Percentiles rank a stretch among this genome's conserved stretches.
phyloP scores from a whole-genome alignment of 2,113 vertebrate species.

The Opisthocomus hoazin region DNA sequence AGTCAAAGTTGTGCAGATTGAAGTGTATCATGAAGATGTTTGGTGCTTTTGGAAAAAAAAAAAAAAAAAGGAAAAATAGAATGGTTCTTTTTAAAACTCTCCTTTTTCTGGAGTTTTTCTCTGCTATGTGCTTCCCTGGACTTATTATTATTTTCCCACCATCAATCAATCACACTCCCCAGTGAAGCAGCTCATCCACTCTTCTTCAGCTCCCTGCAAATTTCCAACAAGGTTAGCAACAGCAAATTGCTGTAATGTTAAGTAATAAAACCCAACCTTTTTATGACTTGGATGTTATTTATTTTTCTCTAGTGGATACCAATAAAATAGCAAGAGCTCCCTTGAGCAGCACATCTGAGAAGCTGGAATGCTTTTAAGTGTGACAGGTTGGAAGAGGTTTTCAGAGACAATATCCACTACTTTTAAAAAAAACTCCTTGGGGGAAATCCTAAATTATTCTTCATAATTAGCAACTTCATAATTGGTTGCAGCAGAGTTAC shows the following conservation, averaged over 20 bases:
- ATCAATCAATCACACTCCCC: neutral
- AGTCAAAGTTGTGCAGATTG: neutral
- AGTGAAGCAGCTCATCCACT: neutral
- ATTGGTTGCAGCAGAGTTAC: neutral
- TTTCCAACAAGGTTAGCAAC: neutral
- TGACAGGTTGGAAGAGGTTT: neutral
- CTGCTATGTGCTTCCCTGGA: neutral
- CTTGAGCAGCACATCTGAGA: neutral
- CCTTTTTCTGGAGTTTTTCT: neutral
- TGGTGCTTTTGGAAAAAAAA: neutral
- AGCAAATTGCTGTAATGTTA: constrained; percentile 10
- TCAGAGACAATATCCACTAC: neutral
- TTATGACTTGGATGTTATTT: neutral
- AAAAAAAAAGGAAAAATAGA: neutral
- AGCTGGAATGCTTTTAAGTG: constrained; percentile 6
- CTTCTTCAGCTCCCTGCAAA: neutral
- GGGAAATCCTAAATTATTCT: constrained; percentile 3
- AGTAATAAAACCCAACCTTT: neutral
- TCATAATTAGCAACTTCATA: neutral
- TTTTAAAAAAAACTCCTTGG: neutral
- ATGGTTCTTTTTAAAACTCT: neutral
- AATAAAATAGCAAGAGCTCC: constrained; percentile 8
- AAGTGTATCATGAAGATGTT: neutral
- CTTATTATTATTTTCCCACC: neutral
- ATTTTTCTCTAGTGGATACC: constrained; percentile 10